Evolutionary conservation across 2,888 invertebrate species (phyloP).

Genomic region (Lordiphosa fenestrarum): DNA sequence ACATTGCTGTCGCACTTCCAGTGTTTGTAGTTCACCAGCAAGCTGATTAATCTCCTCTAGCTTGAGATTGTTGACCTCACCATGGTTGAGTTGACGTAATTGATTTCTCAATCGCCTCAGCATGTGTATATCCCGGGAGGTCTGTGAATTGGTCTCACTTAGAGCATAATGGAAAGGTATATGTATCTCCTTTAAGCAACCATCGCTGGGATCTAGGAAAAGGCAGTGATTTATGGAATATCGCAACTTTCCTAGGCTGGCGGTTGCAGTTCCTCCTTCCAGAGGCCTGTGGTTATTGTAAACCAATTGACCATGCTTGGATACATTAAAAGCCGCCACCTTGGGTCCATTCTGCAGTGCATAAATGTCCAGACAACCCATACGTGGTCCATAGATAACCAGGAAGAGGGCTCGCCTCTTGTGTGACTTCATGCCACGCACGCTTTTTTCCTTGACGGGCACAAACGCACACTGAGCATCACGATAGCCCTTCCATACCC

Average conservation of each 20-base stretch:
- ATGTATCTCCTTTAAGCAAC: constrained; percentile 89
- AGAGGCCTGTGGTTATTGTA: constrained; percentile 91
- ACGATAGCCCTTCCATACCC: constrained; percentile 97
- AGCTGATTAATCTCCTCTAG: constrained; percentile 64
- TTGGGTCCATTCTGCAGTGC: constrained; percentile 93
- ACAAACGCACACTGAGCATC: constrained; percentile 98
- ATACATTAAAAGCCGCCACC: constrained; percentile 94
- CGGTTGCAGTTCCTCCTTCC: constrained; percentile 82
- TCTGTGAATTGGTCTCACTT: constrained; percentile 91
- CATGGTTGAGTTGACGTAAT: constrained; percentile 82
- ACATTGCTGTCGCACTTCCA: constrained; percentile 86
- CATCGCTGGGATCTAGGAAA: constrained; percentile 89
- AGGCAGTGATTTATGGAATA: constrained; percentile 85
- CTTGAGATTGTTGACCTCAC: constrained; percentile 82
- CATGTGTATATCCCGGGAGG: constrained; percentile 92
- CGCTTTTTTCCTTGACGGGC: constrained; percentile 86
- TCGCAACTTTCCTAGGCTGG: constrained; percentile 79
- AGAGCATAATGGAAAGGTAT: constrained; percentile 96
- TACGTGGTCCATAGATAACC: constrained; percentile 94
- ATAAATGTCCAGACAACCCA: constrained; percentile 96
- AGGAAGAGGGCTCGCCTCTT: constrained; percentile 87
- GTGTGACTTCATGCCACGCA: constrained; percentile 69
- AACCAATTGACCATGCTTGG: constrained; percentile 89
- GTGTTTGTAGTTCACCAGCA: constrained; percentile 85
- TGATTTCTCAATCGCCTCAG: constrained; percentile 87